phyloP scores from a whole-genome alignment of 2,113 vertebrate species.

The Brienomyrus longianalis region DNA sequence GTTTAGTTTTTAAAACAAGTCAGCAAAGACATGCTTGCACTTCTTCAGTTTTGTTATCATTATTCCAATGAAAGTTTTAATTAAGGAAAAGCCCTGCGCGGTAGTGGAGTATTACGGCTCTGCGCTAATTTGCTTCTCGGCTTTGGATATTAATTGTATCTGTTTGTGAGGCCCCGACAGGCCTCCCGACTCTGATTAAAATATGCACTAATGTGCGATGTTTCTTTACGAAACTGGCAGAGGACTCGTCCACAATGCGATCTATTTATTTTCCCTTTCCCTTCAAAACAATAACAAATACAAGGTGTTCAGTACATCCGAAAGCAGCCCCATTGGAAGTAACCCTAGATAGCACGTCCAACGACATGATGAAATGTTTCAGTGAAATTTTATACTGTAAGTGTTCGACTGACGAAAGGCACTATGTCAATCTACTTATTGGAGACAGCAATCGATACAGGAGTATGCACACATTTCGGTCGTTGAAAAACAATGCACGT shows the following conservation, averaged over 20 bases:
- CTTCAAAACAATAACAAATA: not conserved
- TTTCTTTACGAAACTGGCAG: constrained; percentile 14
- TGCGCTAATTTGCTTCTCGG: constrained; percentile 55
- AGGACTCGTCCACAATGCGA: not conserved
- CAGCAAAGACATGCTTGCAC: constrained; percentile 72
- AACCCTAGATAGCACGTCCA: not conserved
- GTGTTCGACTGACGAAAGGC: not conserved
- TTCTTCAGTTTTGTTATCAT: constrained; percentile 58
- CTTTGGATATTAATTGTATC: constrained; percentile 50
- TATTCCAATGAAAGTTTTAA: constrained; percentile 77
- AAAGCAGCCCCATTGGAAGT: not conserved
- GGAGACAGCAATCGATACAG: not conserved
- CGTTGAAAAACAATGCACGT: not conserved
- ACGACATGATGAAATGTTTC: not conserved
- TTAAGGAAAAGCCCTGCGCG: constrained; percentile 66
- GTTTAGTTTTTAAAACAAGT: constrained; percentile 60
- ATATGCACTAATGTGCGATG: constrained; percentile 16
- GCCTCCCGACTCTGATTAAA: constrained; percentile 24
- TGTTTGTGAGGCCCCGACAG: constrained; percentile 29
- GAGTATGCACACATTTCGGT: not conserved
- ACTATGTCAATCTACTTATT: not conserved
- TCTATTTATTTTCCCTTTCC: not conserved
- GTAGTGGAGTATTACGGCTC: constrained; percentile 55
- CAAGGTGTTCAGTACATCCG: not conserved
- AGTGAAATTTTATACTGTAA: constrained; percentile 7